phyloP scores from a whole-genome alignment of 2,888 invertebrate species.

The Cosmia trapezina region DNA sequence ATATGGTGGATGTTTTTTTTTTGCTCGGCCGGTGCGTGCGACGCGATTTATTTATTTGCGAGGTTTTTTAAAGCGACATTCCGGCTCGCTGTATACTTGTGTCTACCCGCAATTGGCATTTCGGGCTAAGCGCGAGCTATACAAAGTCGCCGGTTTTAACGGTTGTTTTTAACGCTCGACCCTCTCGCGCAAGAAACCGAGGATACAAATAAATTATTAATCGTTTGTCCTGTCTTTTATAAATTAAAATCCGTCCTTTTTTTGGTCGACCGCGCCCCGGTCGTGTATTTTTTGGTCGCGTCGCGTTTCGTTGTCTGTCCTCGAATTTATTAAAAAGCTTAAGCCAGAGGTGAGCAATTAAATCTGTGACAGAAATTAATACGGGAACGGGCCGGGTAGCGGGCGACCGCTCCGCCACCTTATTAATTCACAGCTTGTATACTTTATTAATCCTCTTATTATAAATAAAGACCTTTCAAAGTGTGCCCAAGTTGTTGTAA shows the following conservation, averaged over 20 bases:
- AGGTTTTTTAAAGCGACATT: constrained; percentile 90
- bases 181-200: constrained; percentile 87
- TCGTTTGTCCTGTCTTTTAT: constrained; percentile 91
- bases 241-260: constrained; percentile 90
- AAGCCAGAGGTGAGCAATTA: constrained; percentile 90
- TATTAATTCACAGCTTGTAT: constrained; percentile 82
- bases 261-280: constrained; percentile 81
- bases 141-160: constrained; percentile 90
- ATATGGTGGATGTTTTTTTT: constrained; percentile 87
- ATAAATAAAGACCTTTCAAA: constrained; percentile 72
- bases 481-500: constrained; percentile 37
- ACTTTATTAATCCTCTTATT: constrained; percentile 82
- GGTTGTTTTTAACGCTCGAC: constrained; percentile 90
- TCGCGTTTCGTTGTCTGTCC: constrained; percentile 86
- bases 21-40: constrained; percentile 86
- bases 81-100: constrained; percentile 90
- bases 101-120: constrained; percentile 91
- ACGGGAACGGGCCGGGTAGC: constrained; percentile 80
- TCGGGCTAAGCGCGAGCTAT: constrained; percentile 89
- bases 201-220: constrained; percentile 91
- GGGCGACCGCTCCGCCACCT: constrained; percentile 73
- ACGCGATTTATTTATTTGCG: constrained; percentile 90
- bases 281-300: constrained; percentile 85
- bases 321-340: constrained; percentile 89
- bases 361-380: constrained; percentile 89